Evolutionary conservation across 2,888 invertebrate species (phyloP).

Genomic region (Coecobrya sp.): DNA sequence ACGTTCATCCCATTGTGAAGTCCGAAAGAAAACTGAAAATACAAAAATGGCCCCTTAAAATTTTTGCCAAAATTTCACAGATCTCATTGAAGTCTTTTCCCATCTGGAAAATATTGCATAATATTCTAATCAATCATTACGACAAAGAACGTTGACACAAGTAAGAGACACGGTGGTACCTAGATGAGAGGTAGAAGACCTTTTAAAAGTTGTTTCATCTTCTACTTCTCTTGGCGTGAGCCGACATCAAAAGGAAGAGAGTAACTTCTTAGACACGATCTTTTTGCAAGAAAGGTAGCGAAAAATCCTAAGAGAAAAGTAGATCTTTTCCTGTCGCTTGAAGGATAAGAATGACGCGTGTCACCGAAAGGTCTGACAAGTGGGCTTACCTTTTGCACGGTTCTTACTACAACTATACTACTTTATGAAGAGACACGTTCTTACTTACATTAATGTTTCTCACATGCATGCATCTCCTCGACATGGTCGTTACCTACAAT

Average conservation of each 20-base stretch:
- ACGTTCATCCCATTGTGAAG: background rate
- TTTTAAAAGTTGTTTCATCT: constrained; percentile 2
- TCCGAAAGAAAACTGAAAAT: background rate
- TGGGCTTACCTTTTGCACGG: constrained; percentile 13
- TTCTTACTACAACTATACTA: constrained; percentile 27
- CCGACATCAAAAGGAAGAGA: background rate
- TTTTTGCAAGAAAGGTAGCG: background rate
- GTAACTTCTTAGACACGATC: background rate
- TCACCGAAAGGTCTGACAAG: constrained; percentile 52
- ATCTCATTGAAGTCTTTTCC: constrained; percentile 23
- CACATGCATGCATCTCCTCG: background rate
- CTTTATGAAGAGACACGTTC: constrained; percentile 24
- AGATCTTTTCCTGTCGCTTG: background rate
- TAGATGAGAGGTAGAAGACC: background rate
- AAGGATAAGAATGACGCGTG: constrained; percentile 73
- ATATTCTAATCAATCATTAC: constrained; percentile 43
- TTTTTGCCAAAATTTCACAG: background rate
- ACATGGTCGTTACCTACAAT: background rate
- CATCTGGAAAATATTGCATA: constrained; percentile 43
- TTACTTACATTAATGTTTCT: background rate
- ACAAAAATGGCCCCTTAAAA: no score
- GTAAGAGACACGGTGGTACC: background rate
- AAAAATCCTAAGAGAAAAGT: background rate
- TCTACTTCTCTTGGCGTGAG: background rate
- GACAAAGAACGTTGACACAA: constrained; percentile 15